phyloP scores from a whole-genome alignment of 2,113 vertebrate species.

The Mobula birostris region DNA sequence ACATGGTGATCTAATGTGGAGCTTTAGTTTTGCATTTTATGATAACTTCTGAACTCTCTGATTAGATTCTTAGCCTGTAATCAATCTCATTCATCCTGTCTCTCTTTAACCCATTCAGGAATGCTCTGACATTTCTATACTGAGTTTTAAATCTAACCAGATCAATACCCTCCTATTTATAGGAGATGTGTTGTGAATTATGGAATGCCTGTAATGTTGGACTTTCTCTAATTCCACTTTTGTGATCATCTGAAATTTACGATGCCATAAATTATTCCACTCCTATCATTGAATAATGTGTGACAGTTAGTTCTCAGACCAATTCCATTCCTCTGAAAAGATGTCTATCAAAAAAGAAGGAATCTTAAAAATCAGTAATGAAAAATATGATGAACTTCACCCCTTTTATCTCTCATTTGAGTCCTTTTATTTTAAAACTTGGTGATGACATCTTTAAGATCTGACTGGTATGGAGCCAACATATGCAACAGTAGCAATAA shows the following conservation, averaged over 20 bases:
- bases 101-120: constrained; percentile 1
- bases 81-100: neutral
- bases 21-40: neutral
- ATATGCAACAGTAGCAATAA: neutral
- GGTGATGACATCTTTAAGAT: neutral
- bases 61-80: neutral
- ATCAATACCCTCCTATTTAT: constrained; percentile 5
- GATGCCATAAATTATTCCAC: neutral
- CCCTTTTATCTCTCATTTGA: neutral
- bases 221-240: neutral
- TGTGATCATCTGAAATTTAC: neutral
- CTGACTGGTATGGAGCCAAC: neutral
- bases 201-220: neutral
- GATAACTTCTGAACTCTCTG: neutral
- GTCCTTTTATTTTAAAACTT: neutral
- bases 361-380: neutral
- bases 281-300: neutral
- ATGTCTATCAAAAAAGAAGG: neutral
- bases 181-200: neutral
- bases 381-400: neutral
- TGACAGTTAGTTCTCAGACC: neutral
- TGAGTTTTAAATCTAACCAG: neutral
- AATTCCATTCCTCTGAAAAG: neutral
- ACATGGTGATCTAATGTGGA: neutral
- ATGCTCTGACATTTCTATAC: neutral